phyloP scores from a whole-genome alignment of 2,113 vertebrate genomes.

The Neodon shergylaensis region DNA sequence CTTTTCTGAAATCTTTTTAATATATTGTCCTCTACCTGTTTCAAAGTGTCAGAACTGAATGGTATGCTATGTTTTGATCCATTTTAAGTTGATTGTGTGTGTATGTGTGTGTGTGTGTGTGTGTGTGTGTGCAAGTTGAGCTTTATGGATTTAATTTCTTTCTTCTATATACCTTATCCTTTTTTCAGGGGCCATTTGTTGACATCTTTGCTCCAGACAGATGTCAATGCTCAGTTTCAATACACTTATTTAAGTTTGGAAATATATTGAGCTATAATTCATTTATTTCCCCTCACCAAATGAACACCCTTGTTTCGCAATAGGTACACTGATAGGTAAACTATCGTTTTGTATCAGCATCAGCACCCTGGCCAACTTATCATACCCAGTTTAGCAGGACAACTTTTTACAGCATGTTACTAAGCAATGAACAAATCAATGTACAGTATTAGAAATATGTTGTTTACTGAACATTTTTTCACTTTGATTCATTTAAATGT shows the following conservation, averaged over 20 bases:
- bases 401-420: neutral
- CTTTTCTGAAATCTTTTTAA: neutral
- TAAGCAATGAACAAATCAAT: neutral
- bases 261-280: neutral
- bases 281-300: neutral
- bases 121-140: neutral
- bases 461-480: neutral
- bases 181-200: neutral
- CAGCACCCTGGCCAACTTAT: neutral
- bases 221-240: neutral
- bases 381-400: neutral
- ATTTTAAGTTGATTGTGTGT: neutral
- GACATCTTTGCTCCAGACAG: neutral
- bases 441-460: neutral
- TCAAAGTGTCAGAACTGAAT: neutral
- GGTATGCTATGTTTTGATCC: neutral
- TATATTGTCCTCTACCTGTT: neutral
- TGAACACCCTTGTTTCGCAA: neutral
- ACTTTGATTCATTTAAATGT: neutral
- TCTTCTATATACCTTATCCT: neutral
- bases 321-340: neutral
- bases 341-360: neutral
- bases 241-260: neutral
- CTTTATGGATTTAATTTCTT: neutral
- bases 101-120: neutral